These are phyloP conservation scores for Pristionchus entomophagus DNA, from an alignment of 2,888 invertebrate species.

Conservation along the genomic window DNA sequence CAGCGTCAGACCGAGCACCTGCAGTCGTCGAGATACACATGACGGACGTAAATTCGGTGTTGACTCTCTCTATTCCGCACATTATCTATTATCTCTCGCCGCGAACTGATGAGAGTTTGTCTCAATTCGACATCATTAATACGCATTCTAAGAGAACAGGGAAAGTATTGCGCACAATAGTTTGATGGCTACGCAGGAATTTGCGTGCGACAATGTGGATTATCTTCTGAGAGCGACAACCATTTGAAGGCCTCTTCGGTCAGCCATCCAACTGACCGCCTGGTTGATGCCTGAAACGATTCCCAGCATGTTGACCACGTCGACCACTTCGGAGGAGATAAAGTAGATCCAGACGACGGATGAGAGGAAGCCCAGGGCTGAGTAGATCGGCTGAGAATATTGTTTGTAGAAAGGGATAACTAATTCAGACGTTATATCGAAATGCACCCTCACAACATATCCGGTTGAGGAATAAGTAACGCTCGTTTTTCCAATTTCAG, in stretches of 20 bases:
- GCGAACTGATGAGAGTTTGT: background rate
- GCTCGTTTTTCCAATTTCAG: no score
- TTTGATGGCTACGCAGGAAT: no score
- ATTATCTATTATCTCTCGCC: background rate
- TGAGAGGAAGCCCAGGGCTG: constrained; percentile 80
- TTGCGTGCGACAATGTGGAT: no score
- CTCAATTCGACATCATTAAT: no score
- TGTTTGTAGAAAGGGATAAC: background rate
- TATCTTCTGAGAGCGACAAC: no score
- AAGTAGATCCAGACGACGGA: constrained; percentile 81
- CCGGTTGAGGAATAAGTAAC: no score
- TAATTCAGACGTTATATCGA: background rate
- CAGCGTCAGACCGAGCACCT: constrained; percentile 82
- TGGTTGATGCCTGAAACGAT: constrained; percentile 77
- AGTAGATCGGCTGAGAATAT: constrained; percentile 51
- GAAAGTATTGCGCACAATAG: no score
- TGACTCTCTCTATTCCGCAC: no score
- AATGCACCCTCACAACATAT: background rate
- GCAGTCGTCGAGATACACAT: background rate
- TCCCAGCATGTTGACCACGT: constrained; percentile 80
- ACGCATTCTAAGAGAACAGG: no score
- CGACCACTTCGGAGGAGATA: constrained; percentile 82
- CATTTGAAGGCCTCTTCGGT: no score
- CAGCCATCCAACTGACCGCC: no score
- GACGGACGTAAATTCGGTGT: no score